Base-by-base conservation (phyloP, 2,888 invertebrate genomes). In the Cerceris rybyensis region DNA sequence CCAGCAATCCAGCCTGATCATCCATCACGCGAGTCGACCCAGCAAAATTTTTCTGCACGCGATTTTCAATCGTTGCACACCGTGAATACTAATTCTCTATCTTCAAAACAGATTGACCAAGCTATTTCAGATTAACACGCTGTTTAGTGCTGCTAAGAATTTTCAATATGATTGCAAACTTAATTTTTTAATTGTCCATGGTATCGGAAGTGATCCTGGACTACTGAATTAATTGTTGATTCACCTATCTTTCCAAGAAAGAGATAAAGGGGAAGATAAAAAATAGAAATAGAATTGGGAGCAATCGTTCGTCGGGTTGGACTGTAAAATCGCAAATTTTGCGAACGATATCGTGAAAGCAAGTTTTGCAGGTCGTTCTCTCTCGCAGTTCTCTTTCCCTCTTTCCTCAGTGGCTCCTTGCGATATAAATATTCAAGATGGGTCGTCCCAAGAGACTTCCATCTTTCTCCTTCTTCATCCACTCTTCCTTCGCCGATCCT, bases 371-470 rank as follows among this genome's bases (percentile, higher is more conserved):
- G 66, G 72, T 75, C 69, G 42, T 43, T 64, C 68, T 58, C 60
- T 72, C 70, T 84, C 65, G 52, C 66, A 61, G 55, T 61, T 69
- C 65, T 66, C 74, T 64, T 61, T 73, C 69, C 73, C 71, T 79
- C 61, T 73, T 85, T 28, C 28, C 82, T 82, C 69, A 80, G 70
- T 78, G 84, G 76, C 78, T 75, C 75, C 74, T 80, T 78, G 70
- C 86, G 89, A 89, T 89, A 90, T 88, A 88, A 89, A 89, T 88
- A 90, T 89, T 89, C 87, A 84, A 86, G 84, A 87, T 89, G 87
- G 85, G 79, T 85, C 82, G 81, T 82, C 82, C 77, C 76, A 80
- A 81, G 55, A 61, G 70, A 11, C 58, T 49, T 68, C 66, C 74
- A 68, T 75, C 76, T 63, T 71, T 65, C 67, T 69, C 66, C 49